Evolutionary conservation across 2,113 vertebrate species (phyloP).

Genomic region (Calcarius ornatus): DNA sequence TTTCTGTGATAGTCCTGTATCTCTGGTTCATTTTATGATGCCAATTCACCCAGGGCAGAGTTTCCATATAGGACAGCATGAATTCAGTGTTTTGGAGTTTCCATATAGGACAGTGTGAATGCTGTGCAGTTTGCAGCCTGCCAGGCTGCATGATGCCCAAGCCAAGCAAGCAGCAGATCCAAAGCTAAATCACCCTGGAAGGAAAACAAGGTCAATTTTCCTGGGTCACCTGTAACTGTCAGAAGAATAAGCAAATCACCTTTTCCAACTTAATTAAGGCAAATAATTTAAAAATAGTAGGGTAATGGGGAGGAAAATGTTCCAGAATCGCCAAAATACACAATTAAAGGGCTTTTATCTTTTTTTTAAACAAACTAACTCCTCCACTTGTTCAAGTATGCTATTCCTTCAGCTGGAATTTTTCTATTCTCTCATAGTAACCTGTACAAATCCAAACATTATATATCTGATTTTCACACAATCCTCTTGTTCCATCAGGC

Average conservation of each 20-base stretch:
- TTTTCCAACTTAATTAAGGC: neutral
- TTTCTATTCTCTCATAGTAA: neutral
- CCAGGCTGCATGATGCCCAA: rapidly evolving
- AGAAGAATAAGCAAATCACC: neutral
- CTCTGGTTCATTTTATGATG: neutral
- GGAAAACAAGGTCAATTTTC: neutral
- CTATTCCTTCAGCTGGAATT: neutral
- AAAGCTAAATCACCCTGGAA: neutral
- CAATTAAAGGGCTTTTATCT: neutral
- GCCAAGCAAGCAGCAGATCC: neutral
- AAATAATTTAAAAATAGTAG: neutral
- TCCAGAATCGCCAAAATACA: neutral
- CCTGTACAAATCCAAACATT: neutral
- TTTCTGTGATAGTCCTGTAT: neutral
- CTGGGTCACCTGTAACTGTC: neutral
- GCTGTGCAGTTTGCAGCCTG: neutral
- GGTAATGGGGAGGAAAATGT: neutral
- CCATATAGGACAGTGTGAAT: rapidly evolving
- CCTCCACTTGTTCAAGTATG: neutral
- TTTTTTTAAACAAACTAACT: neutral
- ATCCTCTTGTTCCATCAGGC: neutral
- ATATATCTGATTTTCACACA: neutral
- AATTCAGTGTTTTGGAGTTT: neutral
- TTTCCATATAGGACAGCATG: rapidly evolving
- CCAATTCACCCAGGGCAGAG: neutral